Evolutionary conservation across 2,797 vertebrate species (phyloP), one percentile per base, ranked within the genome.

Genomic region (Vespertilio murinus): DNA sequence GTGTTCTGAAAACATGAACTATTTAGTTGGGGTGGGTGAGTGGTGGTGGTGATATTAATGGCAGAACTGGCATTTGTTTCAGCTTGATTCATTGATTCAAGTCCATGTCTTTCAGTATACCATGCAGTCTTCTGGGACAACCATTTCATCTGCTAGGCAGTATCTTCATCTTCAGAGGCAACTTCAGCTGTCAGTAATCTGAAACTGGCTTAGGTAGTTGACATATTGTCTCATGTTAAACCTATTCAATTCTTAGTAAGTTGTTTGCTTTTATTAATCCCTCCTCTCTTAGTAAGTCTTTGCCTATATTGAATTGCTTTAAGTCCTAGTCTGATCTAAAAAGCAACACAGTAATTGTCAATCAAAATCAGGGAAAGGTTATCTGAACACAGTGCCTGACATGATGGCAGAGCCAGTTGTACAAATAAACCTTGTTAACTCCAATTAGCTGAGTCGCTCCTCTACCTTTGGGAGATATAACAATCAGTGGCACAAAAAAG

Each of bases 21-120:
- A 64, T 25, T 13, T 3, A 33, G 23, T 11, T 33, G 45, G 30
- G n/a, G 1, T 14, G 17, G n/a, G 8, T 5, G 28, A 8, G n/a
- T 3, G 64, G 11, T 16, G 30, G 30, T 16, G 8, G 35, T 49
- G 28, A 5, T 54, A 70, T 79, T 74, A 42, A 80, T 91, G 35
- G 13, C 54, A 78, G 20, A 71, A 71, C 12, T 4, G 1, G 12
- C 4, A 69, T 80, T 88, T 86, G 33, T 69, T 86, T 93, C 40
- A 22, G 2, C 87, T 90, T 89, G 52, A 77, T 64, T 78, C 45
- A 83, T 90, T 89, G 59, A 77, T 64, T 78, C 45, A 83, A 73
- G 42, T 73, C 35, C 49, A 73, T 20, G 20, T n/a, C 33, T 90
- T 92, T 56, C 16, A 17, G 71, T 38, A 49, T 2, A 35, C 22